phyloP scores from a whole-genome alignment of 2,797 vertebrate species.

The Buphagus erythrorhynchus region DNA sequence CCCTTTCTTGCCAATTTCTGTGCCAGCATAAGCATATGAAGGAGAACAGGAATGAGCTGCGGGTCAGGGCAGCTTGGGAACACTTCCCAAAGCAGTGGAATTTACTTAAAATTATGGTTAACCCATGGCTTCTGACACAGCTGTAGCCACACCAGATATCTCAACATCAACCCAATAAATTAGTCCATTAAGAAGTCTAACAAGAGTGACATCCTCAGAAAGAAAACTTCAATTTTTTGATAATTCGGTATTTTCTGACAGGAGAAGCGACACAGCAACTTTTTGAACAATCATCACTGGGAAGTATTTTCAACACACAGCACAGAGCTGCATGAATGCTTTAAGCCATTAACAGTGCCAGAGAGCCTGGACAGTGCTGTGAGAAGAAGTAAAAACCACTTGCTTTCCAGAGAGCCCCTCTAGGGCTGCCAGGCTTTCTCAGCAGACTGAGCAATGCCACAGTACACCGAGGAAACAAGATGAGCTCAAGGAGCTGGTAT shows the following conservation, averaged over 20 bases:
- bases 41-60: not conserved
- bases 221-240: not conserved
- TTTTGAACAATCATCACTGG: not conserved
- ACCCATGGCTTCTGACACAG: not conserved
- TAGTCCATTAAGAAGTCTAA: not conserved
- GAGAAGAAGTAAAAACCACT: not conserved
- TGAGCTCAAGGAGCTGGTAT: not conserved
- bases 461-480: not conserved
- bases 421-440: not conserved
- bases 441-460: not conserved
- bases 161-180: not conserved
- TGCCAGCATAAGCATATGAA: not conserved
- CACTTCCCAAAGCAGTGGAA: not conserved
- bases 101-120: not conserved
- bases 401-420: not conserved
- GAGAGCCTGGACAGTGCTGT: not conserved
- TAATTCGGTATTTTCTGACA: not conserved
- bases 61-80: not conserved
- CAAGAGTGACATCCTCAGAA: not conserved
- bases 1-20: not conserved
- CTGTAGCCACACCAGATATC: not conserved
- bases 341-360: not conserved
- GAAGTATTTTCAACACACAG: not conserved
- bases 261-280: not conserved
- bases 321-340: not conserved